These are phyloP conservation scores for Conus ventricosus DNA, from an alignment of 1,140 invertebrate species.

Conservation along the genomic window DNA sequence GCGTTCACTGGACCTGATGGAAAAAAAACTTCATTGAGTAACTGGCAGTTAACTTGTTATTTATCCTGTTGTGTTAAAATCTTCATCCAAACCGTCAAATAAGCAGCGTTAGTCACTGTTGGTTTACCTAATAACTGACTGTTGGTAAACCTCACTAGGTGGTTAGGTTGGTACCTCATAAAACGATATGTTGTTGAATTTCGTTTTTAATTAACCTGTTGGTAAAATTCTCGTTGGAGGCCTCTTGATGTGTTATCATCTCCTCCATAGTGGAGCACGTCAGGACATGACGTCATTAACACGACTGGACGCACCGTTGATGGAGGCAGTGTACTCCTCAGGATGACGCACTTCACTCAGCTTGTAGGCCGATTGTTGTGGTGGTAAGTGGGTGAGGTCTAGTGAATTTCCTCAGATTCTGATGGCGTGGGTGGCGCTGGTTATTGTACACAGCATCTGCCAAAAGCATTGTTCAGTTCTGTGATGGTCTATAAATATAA, in stretches of 20 bases:
- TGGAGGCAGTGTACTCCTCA: conserved; percentile 48
- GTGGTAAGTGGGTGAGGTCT: conserved; percentile 1
- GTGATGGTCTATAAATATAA: too few relatives aligned
- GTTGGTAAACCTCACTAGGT: too few relatives aligned
- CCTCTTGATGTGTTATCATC: conserved; percentile 18
- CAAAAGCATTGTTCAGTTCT: neutral
- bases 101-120: too few relatives aligned
- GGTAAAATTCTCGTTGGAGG: conserved; percentile 36
- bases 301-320: conserved; percentile 46
- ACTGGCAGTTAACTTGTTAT: too few relatives aligned
- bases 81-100: too few relatives aligned
- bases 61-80: too few relatives aligned
- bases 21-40: too few relatives aligned
- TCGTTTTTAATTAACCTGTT: conserved; percentile 33
- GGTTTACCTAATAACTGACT: too few relatives aligned
- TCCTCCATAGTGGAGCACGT: conserved; percentile 37
- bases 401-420: neutral
- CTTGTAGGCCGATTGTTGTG: neutral
- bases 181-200: too few relatives aligned
- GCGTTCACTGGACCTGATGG: too few relatives aligned
- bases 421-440: neutral
- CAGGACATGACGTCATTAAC: conserved; percentile 41
- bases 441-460: neutral
- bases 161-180: too few relatives aligned
- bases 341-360: conserved; percentile 25